Conservation (phyloP, 2,888 invertebrate species). For the Acanthosepion esculentum region DNA sequence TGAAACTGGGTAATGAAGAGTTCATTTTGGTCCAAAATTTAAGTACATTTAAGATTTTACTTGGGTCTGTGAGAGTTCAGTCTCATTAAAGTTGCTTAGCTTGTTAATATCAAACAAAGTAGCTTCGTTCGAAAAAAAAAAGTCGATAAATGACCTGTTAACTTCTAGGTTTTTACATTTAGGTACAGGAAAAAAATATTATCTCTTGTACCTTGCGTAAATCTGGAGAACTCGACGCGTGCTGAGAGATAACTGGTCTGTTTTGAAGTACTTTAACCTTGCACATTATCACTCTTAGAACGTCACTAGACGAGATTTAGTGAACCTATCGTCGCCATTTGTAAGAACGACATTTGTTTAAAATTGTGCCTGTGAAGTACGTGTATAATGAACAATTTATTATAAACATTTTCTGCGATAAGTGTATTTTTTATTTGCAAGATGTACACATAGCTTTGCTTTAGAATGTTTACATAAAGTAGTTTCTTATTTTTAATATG, state of each 20-base stretch:
- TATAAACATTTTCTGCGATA: background rate
- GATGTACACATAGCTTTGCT: background rate
- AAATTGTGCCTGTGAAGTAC: background rate
- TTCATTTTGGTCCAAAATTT: too few relatives aligned
- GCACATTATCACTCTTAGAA: background rate
- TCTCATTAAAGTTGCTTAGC: too few relatives aligned
- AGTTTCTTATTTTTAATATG: too few relatives aligned
- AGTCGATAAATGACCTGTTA: too few relatives aligned
- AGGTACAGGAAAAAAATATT: background rate
- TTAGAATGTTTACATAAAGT: background rate
- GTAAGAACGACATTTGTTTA: background rate
- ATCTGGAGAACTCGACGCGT: background rate
- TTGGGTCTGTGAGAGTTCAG: too few relatives aligned
- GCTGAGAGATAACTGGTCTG: background rate
- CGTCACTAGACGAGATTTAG: background rate
- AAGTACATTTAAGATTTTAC: too few relatives aligned
- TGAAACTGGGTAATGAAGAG: too few relatives aligned
- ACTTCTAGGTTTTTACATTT: too few relatives aligned
- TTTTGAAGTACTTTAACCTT: conserved; percentile 6
- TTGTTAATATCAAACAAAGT: too few relatives aligned
- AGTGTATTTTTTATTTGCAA: background rate
- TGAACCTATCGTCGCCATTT: background rate
- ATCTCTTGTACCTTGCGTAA: background rate
- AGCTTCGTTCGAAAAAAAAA: too few relatives aligned
- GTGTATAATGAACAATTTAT: background rate